A percentile compares a stretch with the other conserved stretches of the same genome.
Conservation (phyloP, 2,888 invertebrate species). For the Polietes domitor region DNA sequence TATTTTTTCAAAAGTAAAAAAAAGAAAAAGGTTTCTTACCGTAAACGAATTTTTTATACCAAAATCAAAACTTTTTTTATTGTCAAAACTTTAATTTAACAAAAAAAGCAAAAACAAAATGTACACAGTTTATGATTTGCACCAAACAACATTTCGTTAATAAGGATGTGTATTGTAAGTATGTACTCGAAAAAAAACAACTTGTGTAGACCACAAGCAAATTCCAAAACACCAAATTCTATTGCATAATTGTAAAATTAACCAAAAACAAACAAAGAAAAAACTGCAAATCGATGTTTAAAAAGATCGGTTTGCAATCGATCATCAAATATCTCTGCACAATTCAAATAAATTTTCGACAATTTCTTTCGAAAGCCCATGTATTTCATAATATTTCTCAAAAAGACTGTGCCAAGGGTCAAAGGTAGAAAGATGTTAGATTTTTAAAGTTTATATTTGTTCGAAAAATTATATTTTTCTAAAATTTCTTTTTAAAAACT, state of each 20-base stretch:
- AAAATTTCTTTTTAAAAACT: too few species aligned
- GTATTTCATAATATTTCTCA: too few species aligned
- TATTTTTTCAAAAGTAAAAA: constrained; percentile 23
- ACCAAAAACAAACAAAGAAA: constrained; percentile 8
- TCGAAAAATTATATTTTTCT: too few species aligned
- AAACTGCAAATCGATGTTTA: not conserved
- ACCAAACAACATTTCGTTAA: constrained; percentile 14
- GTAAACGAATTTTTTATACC: constrained; percentile 67
- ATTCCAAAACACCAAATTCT: constrained; percentile 26
- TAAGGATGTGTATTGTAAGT: not conserved
- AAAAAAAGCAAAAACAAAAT: not conserved
- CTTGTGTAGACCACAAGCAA: not conserved
- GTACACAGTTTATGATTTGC: constrained; percentile 11
- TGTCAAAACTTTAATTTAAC: not conserved
- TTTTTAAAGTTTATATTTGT: too few species aligned
- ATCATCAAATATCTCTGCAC: constrained; percentile 5
- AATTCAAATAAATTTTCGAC: too few species aligned
- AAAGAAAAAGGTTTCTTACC: constrained; percentile 65
- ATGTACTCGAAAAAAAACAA: not conserved
- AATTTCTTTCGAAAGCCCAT: too few species aligned
- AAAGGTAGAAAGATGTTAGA: too few species aligned
- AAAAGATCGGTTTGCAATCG: constrained; percentile 8
- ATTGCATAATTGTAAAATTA: constrained; percentile 16
- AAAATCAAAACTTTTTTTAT: constrained; percentile 30
- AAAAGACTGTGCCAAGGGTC: too few species aligned